A percentile compares a stretch with the other conserved stretches of the same genome.
Conservation (phyloP, 2,113 vertebrate genomes). For the Microcebus jonahi region DNA sequence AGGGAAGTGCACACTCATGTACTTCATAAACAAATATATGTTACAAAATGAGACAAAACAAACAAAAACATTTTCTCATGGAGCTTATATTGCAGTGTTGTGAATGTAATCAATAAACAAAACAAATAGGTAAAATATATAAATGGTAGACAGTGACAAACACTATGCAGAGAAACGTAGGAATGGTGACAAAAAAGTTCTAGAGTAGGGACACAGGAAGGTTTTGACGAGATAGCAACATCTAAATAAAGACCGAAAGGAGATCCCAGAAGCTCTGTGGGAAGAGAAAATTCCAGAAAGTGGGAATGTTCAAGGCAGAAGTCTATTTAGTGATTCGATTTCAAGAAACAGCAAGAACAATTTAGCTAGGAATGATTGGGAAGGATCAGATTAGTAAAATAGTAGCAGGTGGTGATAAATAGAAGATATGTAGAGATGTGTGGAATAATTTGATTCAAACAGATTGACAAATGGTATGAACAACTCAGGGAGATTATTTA, state of each 20-base stretch:
- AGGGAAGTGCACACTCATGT: not conserved
- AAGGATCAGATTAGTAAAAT: not conserved
- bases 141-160: not conserved
- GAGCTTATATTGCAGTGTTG: not conserved
- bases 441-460: not conserved
- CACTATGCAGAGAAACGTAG: not conserved
- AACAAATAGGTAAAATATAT: not conserved
- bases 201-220: not conserved
- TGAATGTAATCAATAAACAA: not conserved
- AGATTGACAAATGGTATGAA: not conserved
- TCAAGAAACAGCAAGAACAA: not conserved
- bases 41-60: not conserved
- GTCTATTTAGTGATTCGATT: not conserved
- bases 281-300: not conserved
- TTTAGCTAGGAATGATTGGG: not conserved
- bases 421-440: not conserved
- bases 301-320: not conserved
- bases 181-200: not conserved
- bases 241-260: not conserved
- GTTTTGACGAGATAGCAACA: not conserved
- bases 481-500: not conserved
- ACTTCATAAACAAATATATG: not conserved
- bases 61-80: not conserved
- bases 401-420: not conserved
- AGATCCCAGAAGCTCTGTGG: not conserved